Percentiles rank a stretch among this genome's conserved stretches.
Evolutionary conservation across 2,888 invertebrate species (phyloP).

Genomic region (Coenonympha glycerion): DNA sequence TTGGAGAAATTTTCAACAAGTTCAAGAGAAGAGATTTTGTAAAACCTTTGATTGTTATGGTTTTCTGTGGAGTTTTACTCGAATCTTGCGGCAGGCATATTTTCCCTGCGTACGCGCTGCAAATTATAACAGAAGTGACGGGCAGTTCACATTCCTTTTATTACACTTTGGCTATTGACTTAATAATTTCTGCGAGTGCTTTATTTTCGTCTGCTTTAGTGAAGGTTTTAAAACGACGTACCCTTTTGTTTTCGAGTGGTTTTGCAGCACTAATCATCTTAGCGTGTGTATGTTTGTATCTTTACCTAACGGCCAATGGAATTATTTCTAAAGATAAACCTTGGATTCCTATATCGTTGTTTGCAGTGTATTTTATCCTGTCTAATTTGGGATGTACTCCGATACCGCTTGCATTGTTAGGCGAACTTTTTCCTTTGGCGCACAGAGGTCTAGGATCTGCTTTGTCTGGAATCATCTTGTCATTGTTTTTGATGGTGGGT

Average conservation of each 20-base stretch:
- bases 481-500: constrained; percentile 36
- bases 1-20: constrained; percentile 36
- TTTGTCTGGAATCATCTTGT: constrained; percentile 38
- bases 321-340: constrained; percentile 35
- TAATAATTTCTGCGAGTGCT: constrained; percentile 44
- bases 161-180: constrained; percentile 45
- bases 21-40: constrained; percentile 47
- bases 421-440: constrained; percentile 52
- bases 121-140: constrained; percentile 45
- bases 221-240: constrained; percentile 44
- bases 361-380: constrained; percentile 45
- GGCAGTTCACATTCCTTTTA: constrained; percentile 41
- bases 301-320: constrained; percentile 36
- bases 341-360: constrained; percentile 42
- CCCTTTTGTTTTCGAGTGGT: constrained; percentile 46
- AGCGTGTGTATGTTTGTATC: constrained; percentile 37
- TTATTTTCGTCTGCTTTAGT: constrained; percentile 44
- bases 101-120: constrained; percentile 50
- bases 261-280: constrained; percentile 38
- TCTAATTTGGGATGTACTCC: constrained; percentile 54
- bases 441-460: constrained; percentile 46
- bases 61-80: constrained; percentile 37
- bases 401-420: constrained; percentile 49
- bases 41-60: constrained; percentile 42
- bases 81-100: constrained; percentile 50